Percentiles rank a stretch among this genome's conserved stretches.
phyloP scores from a whole-genome alignment of 2,113 vertebrate genomes.

The Melanerpes formicivorus region DNA sequence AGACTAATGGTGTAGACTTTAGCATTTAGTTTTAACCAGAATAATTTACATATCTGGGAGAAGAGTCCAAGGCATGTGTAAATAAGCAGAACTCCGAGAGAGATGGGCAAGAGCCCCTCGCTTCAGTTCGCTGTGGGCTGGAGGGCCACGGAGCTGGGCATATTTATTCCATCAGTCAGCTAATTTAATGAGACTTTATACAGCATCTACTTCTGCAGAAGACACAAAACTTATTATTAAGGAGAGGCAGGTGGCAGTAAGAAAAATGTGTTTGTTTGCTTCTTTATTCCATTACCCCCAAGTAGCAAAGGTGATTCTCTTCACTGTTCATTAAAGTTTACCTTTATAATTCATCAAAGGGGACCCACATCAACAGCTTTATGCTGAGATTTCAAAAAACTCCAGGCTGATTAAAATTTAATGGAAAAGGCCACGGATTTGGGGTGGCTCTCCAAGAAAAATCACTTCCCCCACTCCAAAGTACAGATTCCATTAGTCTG shows the following conservation, averaged over 20 bases:
- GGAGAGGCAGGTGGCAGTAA: slow-evolving; percentile 96
- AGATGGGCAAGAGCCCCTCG: slow-evolving; percentile 74
- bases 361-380: slow-evolving; percentile 85
- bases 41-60: slow-evolving; percentile 96
- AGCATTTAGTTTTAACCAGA: slow-evolving; percentile 95
- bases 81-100: slow-evolving; percentile 91
- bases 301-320: slow-evolving; percentile 94
- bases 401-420: slow-evolving; percentile 87
- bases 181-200: slow-evolving; percentile 97
- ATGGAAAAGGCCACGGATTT: slow-evolving; percentile 86
- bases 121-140: slow-evolving; percentile 79
- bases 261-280: slow-evolving; percentile 95
- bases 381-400: slow-evolving; percentile 97
- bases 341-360: slow-evolving; percentile 94
- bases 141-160: slow-evolving; percentile 71
- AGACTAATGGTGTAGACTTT: slow-evolving; percentile 99
- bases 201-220: slow-evolving; percentile 90
- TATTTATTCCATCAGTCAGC: slow-evolving; percentile 89
- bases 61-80: slow-evolving; percentile 91
- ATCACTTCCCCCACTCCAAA: slow-evolving; percentile 40
- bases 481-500: slow-evolving; percentile 46
- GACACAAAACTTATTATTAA: slow-evolving; percentile 98
- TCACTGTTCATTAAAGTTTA: slow-evolving; percentile 94
- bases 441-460: slow-evolving; percentile 67
- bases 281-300: slow-evolving; percentile 92